Conservation (phyloP, 2,113 vertebrate genomes). For the Balaeniceps rex region DNA sequence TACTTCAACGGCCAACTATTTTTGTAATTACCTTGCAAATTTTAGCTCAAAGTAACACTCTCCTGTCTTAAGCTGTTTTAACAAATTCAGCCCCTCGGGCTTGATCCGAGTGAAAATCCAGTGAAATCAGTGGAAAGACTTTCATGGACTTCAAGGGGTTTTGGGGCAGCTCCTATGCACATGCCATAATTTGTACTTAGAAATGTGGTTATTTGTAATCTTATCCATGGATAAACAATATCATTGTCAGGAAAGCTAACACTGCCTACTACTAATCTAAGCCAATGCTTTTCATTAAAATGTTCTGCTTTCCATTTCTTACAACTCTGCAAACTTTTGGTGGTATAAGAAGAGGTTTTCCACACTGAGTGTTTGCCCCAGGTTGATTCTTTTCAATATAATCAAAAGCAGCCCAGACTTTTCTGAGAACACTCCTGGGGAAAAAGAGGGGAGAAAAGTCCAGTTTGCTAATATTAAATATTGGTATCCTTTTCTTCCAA, state of each 20-base stretch:
- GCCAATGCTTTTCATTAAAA: not conserved
- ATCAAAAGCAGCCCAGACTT: constrained; percentile 1
- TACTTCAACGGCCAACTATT: constrained; percentile 44
- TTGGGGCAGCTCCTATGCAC: not conserved
- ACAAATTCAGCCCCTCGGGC: constrained; percentile 6
- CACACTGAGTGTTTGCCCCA: not conserved
- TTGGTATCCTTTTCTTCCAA: not conserved
- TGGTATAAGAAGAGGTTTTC: not conserved
- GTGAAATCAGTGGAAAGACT: not conserved
- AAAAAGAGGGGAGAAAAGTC: not conserved
- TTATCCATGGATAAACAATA: not conserved
- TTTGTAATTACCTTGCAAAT: constrained; percentile 39
- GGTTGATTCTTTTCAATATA: not conserved
- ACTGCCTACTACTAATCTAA: not conserved
- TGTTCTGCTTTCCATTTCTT: constrained; percentile 12
- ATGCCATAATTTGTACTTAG: not conserved
- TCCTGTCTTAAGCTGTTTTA: not conserved
- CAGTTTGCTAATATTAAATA: not conserved
- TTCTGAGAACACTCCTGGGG: not conserved
- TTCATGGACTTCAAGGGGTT: not conserved
- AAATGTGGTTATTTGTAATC: not conserved
- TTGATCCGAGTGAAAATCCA: constrained; percentile 16
- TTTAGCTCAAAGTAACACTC: constrained; percentile 25
- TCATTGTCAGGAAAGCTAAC: not conserved
- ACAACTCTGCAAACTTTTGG: not conserved